Conservation (phyloP, 2,113 vertebrate genomes). For the Gobius niger region DNA sequence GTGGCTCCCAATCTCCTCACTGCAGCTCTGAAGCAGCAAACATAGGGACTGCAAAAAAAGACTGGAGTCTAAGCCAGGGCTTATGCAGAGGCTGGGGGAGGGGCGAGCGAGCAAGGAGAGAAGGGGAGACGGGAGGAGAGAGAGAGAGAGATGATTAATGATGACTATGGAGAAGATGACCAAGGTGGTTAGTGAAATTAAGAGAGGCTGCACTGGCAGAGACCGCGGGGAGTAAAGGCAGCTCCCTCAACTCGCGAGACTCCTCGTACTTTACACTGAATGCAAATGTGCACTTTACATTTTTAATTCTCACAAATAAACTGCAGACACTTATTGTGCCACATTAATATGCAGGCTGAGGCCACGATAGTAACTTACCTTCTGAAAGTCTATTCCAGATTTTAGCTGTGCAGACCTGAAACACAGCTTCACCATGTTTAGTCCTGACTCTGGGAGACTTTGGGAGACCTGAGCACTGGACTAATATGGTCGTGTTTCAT, state of each 20-base stretch:
- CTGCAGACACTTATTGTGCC: not conserved
- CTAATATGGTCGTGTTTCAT: no score
- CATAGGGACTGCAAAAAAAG: not conserved
- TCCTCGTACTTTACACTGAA: constrained; percentile 20
- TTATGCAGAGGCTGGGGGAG: not conserved
- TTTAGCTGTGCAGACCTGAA: no score
- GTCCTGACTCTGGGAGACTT: no score
- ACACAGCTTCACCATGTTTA: no score
- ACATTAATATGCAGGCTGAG: not conserved
- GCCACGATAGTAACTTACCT: not conserved
- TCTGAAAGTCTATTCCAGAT: no score
- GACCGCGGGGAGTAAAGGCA: constrained; percentile 57
- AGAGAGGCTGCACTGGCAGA: constrained; percentile 66
- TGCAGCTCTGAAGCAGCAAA: constrained; percentile 39
- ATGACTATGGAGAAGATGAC: constrained; percentile 60
- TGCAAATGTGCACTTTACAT: constrained; percentile 1
- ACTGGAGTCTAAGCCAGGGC: not conserved
- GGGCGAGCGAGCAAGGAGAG: constrained; percentile 1
- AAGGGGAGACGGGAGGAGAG: constrained; percentile 31
- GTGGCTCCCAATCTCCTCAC: constrained; percentile 44
- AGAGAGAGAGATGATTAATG: constrained; percentile 62
- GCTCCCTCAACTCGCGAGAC: constrained; percentile 27
- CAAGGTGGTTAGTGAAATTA: constrained; percentile 72
- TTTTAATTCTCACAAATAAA: not conserved
- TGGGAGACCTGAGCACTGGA: no score